phyloP scores from a whole-genome alignment of 2,888 invertebrate species.

The Eucera pruinosa region DNA sequence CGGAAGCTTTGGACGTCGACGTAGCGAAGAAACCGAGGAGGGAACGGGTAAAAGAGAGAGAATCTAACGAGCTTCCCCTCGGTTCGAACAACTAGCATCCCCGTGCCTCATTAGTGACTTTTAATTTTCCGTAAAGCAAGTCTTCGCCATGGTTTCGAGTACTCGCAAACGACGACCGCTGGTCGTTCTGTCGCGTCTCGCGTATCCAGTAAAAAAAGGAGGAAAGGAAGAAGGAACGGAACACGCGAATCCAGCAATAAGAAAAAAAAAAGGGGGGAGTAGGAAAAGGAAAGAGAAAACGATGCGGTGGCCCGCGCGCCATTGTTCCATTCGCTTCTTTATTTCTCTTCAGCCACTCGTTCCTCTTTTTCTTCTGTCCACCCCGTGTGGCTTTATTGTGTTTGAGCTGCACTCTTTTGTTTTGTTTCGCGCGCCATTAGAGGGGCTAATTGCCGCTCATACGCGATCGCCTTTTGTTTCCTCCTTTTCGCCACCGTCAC shows the following conservation, averaged over 20 bases:
- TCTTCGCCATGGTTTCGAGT: conserved; percentile 45
- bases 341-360: conserved; percentile 71
- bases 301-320: conserved; percentile 75
- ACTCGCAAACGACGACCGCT: conserved; percentile 57
- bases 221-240: neutral
- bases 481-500: conserved; percentile 76
- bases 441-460: conserved; percentile 83
- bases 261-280: neutral
- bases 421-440: conserved; percentile 83
- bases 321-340: conserved; percentile 79
- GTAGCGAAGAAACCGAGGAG: too few species aligned
- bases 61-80: conserved; percentile 60
- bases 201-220: conserved; percentile 25
- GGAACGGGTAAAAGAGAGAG: too few species aligned
- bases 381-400: conserved; percentile 78
- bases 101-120: conserved; percentile 69
- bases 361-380: conserved; percentile 52
- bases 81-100: conserved; percentile 52
- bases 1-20: too few species aligned
- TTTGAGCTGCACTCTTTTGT: conserved; percentile 80
- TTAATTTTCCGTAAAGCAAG: conserved; percentile 72
- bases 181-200: conserved; percentile 66
- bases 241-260: too few species aligned
- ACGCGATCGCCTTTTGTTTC: conserved; percentile 82
- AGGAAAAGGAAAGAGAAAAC: neutral